Evolutionary conservation across 2,113 vertebrate species (phyloP), one percentile per base, ranked within the genome.

Genomic region (Pungitius pungitius): DNA sequence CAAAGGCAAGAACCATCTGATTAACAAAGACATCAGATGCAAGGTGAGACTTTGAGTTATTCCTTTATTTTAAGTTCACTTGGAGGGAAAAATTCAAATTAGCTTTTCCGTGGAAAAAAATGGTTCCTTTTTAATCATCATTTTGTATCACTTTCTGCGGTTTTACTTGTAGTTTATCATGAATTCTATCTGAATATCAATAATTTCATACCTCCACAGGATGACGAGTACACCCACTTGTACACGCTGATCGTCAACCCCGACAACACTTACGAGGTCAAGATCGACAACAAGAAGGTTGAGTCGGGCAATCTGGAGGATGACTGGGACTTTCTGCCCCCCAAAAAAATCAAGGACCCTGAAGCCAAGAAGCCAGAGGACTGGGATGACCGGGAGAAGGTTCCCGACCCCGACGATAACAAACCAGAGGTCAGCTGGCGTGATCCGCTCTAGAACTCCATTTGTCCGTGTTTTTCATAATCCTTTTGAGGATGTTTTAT

Each of bases 261-360:
- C 4, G 95, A 95, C 85, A 94, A 94, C 90, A 96, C 94, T 8
- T 96, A 96, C n/a, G 94, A 94, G 77, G 94, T 97, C 49, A 96
- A 96, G 90, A 95, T 96, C 4, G 94, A 96, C 87, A 96, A 96
- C 58, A 91, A 95, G 78, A 94, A 95, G 75, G 94, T 95, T 3
- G 94, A 94, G 75, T 92, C 93, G 18, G 94, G 94, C 35, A 87
- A 49, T 67, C 78, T 96, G 82, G 94, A 96, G 82, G 94, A 94
- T 0, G 93, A 97, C 77, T 96, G 95, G 95, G 93, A 95, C 85
- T 92, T 97, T 63, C 87, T 96, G 61, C 94, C 93, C n/a, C 82
- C 94, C 27, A 94, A 88, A 74, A 96, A 93, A 84, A 88, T 96
- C 37, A 95, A 95, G 86, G 94, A 96, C 59, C 91, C 93, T 0